phyloP scores from a whole-genome alignment of 2,797 vertebrate species.

The Masticophis lateralis region DNA sequence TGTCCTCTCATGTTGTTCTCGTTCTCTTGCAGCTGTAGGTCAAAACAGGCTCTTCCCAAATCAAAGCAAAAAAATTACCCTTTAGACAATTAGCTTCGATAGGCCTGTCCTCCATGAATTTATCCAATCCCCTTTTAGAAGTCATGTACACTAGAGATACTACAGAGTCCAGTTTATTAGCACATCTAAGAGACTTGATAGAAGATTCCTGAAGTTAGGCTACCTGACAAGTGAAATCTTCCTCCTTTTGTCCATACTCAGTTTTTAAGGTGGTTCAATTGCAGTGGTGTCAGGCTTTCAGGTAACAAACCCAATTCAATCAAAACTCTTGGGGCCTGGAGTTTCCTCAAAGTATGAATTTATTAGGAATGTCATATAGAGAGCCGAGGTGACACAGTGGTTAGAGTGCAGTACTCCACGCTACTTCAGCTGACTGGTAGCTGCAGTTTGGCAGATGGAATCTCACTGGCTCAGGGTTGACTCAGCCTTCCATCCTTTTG shows the following conservation, averaged over 20 bases:
- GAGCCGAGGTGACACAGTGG: too few species aligned
- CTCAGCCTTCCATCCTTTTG: too few species aligned
- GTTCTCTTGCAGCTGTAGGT: neutral
- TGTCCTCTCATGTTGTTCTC: neutral
- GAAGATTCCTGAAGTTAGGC: neutral
- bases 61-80: neutral
- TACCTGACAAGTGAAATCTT: neutral
- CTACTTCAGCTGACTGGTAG: too few species aligned
- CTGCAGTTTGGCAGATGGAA: too few species aligned
- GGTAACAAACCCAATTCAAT: too few species aligned
- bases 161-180: neutral
- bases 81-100: neutral
- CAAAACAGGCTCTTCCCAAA: neutral
- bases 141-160: neutral
- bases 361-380: too few species aligned
- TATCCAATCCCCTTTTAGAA: neutral
- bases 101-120: neutral
- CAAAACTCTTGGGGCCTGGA: too few species aligned
- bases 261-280: too few species aligned
- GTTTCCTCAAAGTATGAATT: too few species aligned
- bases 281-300: too few species aligned
- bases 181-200: neutral
- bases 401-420: too few species aligned
- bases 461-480: too few species aligned
- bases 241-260: neutral